Evolutionary conservation across 2,888 invertebrate species (phyloP).

Genomic region (Tanypteryx hageni): DNA sequence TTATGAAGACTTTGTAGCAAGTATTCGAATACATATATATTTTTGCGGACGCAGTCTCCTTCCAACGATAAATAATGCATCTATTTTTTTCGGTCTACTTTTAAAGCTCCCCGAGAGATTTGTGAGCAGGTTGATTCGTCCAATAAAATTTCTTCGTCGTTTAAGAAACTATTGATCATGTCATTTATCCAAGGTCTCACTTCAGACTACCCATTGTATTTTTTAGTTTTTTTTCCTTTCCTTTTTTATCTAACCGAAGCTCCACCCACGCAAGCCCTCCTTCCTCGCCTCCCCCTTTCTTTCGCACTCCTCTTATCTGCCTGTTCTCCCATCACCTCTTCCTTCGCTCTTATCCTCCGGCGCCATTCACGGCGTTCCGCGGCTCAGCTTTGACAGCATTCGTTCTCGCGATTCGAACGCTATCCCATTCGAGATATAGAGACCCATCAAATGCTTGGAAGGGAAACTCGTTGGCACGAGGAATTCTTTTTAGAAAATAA

Average conservation of each 20-base stretch:
- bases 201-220: not conserved
- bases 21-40: too few relatives aligned
- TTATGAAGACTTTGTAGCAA: too few relatives aligned
- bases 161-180: not conserved
- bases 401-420: not conserved
- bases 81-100: not conserved
- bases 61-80: slow-evolving; percentile 31
- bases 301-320: not conserved
- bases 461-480: not conserved
- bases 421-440: not conserved
- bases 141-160: slow-evolving; percentile 29
- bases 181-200: slow-evolving; percentile 27
- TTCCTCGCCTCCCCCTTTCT: not conserved
- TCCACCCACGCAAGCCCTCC: not conserved
- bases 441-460: not conserved
- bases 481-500: not conserved
- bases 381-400: not conserved
- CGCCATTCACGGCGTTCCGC: not conserved
- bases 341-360: not conserved
- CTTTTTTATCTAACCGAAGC: slow-evolving; percentile 10
- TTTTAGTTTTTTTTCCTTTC: too few relatives aligned
- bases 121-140: slow-evolving; percentile 22
- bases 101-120: not conserved
- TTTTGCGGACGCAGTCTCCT: not conserved
- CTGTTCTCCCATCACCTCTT: not conserved